These are phyloP conservation scores for Phoenicopterus ruber DNA, from an alignment of 2,113 vertebrate genomes.

Conservation along the genomic window DNA sequence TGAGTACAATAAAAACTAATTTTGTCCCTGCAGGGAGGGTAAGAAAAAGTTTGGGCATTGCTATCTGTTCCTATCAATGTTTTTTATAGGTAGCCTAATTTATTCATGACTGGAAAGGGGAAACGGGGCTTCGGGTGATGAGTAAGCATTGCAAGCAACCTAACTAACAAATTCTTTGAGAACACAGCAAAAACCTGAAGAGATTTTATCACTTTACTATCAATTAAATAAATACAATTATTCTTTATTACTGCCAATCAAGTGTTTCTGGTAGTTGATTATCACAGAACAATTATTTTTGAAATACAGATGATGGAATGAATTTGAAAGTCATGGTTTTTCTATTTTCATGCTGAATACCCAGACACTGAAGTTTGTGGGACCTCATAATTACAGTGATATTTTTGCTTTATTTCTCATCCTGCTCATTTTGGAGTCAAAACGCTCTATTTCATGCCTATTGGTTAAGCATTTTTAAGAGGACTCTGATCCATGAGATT, in stretches of 20 bases:
- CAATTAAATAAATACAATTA: background rate
- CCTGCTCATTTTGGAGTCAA: background rate
- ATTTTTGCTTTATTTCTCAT: background rate
- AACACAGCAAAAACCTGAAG: background rate
- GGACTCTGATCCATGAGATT: background rate
- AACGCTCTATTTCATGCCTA: background rate
- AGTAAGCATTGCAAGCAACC: background rate
- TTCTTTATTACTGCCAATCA: background rate
- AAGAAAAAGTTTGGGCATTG: background rate
- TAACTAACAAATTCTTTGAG: background rate
- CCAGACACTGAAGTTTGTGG: background rate
- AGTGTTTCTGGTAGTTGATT: background rate
- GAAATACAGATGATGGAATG: background rate
- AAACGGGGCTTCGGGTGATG: background rate
- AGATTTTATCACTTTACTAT: background rate
- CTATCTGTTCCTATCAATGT: background rate
- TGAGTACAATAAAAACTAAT: background rate
- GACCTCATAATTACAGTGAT: background rate
- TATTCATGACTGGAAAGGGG: background rate
- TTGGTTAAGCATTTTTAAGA: background rate
- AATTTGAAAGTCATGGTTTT: background rate
- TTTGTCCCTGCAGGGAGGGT: background rate
- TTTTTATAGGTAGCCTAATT: background rate
- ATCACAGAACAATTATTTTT: background rate
- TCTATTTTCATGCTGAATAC: background rate